phyloP scores from a whole-genome alignment of 53 echinoderm and acorn worm genomes.

The Hippasteria phrygiana region DNA sequence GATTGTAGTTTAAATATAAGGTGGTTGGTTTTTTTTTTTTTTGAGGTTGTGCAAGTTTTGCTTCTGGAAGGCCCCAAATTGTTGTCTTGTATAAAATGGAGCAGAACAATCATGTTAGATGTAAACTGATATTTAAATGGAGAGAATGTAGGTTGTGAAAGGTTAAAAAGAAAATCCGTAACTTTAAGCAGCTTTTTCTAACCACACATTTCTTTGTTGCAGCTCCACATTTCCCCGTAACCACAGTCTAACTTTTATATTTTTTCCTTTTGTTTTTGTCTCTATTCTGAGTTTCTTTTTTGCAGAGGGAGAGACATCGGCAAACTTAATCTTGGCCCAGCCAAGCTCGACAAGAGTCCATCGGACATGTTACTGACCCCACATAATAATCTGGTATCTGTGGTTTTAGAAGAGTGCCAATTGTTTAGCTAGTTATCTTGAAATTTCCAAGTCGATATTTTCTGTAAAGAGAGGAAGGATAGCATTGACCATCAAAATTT shows the following conservation, averaged over 20 bases:
- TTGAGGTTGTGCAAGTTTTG: slow-evolving; percentile 52
- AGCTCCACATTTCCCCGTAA: not conserved
- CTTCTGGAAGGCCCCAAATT: slow-evolving; percentile 7
- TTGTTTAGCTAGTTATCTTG: too few relatives aligned
- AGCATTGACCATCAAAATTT: too few relatives aligned
- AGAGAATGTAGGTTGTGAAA: not conserved
- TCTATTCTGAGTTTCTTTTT: slow-evolving; percentile 78
- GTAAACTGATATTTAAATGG: not conserved
- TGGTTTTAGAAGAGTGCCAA: slow-evolving; percentile 30
- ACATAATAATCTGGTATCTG: slow-evolving; percentile 53
- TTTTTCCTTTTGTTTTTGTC: slow-evolving; percentile 66
- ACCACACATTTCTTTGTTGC: slow-evolving; percentile 9
- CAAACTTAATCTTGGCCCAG: slow-evolving; percentile 58
- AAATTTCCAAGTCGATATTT: too few relatives aligned
- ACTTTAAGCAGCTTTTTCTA: not conserved
- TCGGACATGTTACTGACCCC: slow-evolving; percentile 27
- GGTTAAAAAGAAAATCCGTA: not conserved
- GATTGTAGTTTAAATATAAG: not conserved
- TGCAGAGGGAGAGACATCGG: slow-evolving; percentile 45
- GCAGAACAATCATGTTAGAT: not conserved
- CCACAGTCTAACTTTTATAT: slow-evolving; percentile 35
- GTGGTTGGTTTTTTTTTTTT: not conserved
- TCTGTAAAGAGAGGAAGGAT: too few relatives aligned
- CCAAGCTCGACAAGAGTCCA: slow-evolving; percentile 42
- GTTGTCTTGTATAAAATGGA: not conserved